Evolutionary conservation across 2,797 vertebrate genomes (phyloP).

Genomic region (Poeciliopsis paucimaculata): DNA sequence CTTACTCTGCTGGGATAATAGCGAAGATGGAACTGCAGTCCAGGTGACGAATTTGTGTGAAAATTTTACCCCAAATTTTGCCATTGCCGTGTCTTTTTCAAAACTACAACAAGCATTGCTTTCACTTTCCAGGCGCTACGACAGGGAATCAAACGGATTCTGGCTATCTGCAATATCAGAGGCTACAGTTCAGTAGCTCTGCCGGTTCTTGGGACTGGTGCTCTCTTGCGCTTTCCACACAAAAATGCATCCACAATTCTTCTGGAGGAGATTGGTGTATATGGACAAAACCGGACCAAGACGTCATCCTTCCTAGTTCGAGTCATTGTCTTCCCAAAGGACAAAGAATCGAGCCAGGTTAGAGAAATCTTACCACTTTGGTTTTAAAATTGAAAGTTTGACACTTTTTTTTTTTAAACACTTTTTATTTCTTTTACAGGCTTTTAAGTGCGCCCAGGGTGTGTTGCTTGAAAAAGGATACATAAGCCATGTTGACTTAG

Average conservation of each 20-base stretch:
- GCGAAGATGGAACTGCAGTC: conserved; percentile 38
- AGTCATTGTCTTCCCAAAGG: conserved; percentile 58
- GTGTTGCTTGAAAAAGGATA: conserved; percentile 57
- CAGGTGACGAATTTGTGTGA: conserved; percentile 43
- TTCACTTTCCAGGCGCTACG: conserved; percentile 58
- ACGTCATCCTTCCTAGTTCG: conserved; percentile 45
- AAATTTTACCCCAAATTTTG: background rate
- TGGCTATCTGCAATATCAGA: conserved; percentile 50
- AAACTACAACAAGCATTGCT: background rate
- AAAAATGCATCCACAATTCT: conserved; percentile 36
- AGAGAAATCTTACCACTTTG: background rate
- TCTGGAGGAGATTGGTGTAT: conserved; percentile 54
- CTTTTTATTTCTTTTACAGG: conserved; percentile 37
- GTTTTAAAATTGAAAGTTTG: background rate
- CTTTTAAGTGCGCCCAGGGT: conserved; percentile 54
- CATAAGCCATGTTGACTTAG: conserved; percentile 40
- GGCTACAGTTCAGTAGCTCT: conserved; percentile 65
- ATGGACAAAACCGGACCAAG: conserved; percentile 31
- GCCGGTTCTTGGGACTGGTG: conserved; percentile 68
- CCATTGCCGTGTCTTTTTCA: background rate
- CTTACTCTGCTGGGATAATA: conserved; percentile 55
- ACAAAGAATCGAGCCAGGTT: conserved; percentile 67
- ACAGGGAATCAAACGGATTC: conserved; percentile 32
- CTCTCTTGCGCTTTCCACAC: conserved; percentile 57
- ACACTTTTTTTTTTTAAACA: too few species aligned